Evolutionary conservation across 1,140 invertebrate species (phyloP).

Genomic region (Papilio aristodemus): DNA sequence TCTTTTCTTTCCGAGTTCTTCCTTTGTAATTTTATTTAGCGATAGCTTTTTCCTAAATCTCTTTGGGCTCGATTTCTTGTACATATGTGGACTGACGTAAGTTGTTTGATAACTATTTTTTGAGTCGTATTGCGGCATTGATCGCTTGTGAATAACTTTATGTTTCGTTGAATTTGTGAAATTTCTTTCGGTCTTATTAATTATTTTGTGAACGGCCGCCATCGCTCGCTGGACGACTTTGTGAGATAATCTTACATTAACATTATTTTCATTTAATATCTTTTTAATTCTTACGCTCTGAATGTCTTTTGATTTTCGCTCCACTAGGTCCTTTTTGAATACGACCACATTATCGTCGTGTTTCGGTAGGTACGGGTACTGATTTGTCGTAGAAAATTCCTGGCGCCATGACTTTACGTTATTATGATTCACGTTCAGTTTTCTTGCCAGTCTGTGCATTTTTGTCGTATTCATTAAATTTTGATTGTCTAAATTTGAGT

Average conservation of each 20-base stretch:
- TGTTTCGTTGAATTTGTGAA: slow-evolving; percentile 34
- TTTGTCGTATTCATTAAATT: not conserved
- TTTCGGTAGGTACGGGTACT: slow-evolving; percentile 4
- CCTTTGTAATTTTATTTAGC: slow-evolving; percentile 9
- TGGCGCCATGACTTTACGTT: slow-evolving; percentile 12
- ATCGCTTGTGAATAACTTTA: slow-evolving; percentile 44
- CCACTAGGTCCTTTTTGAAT: slow-evolving; percentile 11
- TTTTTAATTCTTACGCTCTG: slow-evolving; percentile 27
- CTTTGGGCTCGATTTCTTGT: slow-evolving; percentile 22
- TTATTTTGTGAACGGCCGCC: slow-evolving; percentile 46
- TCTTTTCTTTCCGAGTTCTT: slow-evolving; percentile 11
- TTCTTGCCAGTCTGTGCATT: slow-evolving; percentile 19
- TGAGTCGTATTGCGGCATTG: slow-evolving; percentile 37
- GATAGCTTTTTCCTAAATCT: slow-evolving; percentile 16
- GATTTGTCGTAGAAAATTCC: not conserved
- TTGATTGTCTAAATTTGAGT: not conserved
- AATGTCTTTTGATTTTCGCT: slow-evolving; percentile 13
- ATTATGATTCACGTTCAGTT: slow-evolving; percentile 5
- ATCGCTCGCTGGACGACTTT: slow-evolving; percentile 50
- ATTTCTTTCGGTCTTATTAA: slow-evolving; percentile 40
- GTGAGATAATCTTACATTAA: slow-evolving; percentile 43
- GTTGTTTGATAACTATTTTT: slow-evolving; percentile 32
- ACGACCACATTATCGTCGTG: slow-evolving; percentile 20
- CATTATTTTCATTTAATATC: slow-evolving; percentile 34
- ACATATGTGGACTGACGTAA: slow-evolving; percentile 9